Percentiles rank a stretch among this genome's conserved stretches.
phyloP scores from a whole-genome alignment of 2,797 vertebrate genomes.

The Mormyrus proboscirostris region DNA sequence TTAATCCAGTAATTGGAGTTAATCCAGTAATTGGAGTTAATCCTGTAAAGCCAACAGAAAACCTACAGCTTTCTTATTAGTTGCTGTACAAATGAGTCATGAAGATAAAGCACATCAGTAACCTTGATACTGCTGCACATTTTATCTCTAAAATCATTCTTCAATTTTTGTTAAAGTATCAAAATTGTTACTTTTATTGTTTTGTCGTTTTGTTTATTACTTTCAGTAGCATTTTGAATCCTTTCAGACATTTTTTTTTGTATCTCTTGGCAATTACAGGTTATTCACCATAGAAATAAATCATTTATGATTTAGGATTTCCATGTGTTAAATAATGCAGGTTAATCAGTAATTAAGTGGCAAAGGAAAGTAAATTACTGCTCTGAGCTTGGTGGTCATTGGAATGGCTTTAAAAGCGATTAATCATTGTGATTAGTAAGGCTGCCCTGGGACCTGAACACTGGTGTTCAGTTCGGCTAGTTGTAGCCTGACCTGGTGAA shows the following conservation, averaged over 20 bases:
- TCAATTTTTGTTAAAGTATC: neutral
- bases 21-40: neutral
- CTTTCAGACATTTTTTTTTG: neutral
- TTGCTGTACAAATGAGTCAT: neutral
- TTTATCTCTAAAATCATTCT: neutral
- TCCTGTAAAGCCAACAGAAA: neutral
- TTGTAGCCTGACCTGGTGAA: neutral
- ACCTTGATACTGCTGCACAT: neutral
- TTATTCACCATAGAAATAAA: neutral
- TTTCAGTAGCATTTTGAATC: neutral
- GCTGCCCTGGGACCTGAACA: conserved; percentile 22
- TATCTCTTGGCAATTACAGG: neutral
- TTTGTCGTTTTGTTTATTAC: neutral
- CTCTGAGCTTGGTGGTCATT: neutral
- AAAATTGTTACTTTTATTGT: neutral
- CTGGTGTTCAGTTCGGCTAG: conserved; percentile 23
- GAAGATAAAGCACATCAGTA: neutral
- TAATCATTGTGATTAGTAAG: conserved; percentile 29
- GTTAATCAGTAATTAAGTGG: neutral
- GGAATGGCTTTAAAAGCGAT: neutral
- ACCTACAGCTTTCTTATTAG: neutral
- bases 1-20: neutral
- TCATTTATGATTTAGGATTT: neutral
- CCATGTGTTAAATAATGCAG: neutral
- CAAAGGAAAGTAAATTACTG: neutral